These are phyloP conservation scores for Lerista edwardsae DNA, from an alignment of 2,797 vertebrate species.

Conservation along the genomic window DNA sequence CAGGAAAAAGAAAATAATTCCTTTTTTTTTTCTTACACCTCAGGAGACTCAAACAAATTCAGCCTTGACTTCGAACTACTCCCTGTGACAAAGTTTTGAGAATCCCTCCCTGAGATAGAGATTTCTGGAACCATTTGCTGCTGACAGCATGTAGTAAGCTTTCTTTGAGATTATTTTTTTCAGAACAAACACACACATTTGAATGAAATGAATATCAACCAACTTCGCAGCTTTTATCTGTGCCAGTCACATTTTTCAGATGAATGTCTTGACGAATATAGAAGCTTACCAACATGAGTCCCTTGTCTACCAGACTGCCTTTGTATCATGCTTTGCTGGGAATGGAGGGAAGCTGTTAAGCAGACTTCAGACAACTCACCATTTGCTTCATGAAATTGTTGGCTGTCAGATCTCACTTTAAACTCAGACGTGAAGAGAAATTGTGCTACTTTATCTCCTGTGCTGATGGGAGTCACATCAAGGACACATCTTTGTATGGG, in stretches of 20 bases:
- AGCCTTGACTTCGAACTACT: background rate
- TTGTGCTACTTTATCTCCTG: background rate
- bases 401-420: conserved; percentile 25
- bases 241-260: conserved; percentile 30
- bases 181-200: conserved; percentile 42
- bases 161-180: conserved; percentile 35
- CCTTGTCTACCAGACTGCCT: background rate
- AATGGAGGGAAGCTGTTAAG: conserved; percentile 22
- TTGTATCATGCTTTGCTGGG: conserved; percentile 22
- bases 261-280: conserved; percentile 15
- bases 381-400: background rate
- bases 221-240: conserved; percentile 11
- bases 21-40: background rate
- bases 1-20: too few relatives aligned
- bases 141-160: conserved; percentile 32
- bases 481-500: background rate
- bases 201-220: conserved; percentile 44
- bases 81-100: conserved; percentile 27
- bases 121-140: conserved; percentile 40
- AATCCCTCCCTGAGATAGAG: conserved; percentile 32
- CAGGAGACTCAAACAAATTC: background rate
- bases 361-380: conserved; percentile 22
- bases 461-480: conserved; percentile 4
- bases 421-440: background rate
- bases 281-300: conserved; percentile 6